phyloP scores from a whole-genome alignment of 2,888 invertebrate species.

The Nyleta sp. region DNA sequence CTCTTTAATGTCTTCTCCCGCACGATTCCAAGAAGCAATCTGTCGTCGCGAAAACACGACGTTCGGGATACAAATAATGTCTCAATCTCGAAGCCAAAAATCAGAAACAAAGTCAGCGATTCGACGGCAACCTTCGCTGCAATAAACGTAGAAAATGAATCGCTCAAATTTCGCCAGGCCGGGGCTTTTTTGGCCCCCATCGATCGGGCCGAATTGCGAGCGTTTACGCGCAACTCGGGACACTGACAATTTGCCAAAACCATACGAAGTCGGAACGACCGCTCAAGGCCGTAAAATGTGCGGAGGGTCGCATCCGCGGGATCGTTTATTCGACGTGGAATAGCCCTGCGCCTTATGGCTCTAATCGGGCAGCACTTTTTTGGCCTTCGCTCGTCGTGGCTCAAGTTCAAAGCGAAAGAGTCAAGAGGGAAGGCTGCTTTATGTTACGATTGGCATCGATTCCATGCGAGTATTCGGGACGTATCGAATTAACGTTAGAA shows the following conservation, averaged over 20 bases:
- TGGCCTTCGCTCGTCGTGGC: constrained; percentile 14
- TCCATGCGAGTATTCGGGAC: constrained; percentile 49
- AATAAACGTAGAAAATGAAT: constrained; percentile 15
- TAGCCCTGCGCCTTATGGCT: constrained; percentile 42
- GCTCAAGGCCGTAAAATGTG: constrained; percentile 45
- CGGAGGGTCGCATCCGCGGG: constrained; percentile 39
- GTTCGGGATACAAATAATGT: constrained; percentile 19
- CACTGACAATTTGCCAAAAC: constrained; percentile 56
- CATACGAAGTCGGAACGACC: constrained; percentile 35
- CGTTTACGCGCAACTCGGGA: constrained; percentile 45
- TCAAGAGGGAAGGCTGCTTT: constrained; percentile 65
- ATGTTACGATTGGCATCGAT: constrained; percentile 70
- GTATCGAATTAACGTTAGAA: constrained; percentile 49
- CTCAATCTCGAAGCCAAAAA: constrained; percentile 25
- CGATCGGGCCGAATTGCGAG: constrained; percentile 25
- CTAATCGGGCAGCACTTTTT: constrained; percentile 46
- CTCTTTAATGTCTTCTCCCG: constrained; percentile 51
- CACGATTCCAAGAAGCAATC: constrained; percentile 48
- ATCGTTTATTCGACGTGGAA: constrained; percentile 46
- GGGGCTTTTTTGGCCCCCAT: constrained; percentile 11
- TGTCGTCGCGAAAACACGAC: constrained; percentile 29
- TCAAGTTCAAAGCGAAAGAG: constrained; percentile 50
- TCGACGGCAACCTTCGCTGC: background rate
- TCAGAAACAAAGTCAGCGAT: constrained; percentile 9
- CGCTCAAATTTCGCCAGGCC: background rate